Evolutionary conservation across 2,113 vertebrate genomes (phyloP), one percentile per base, ranked within the genome.

Genomic region (Hippopotamus amphibius): DNA sequence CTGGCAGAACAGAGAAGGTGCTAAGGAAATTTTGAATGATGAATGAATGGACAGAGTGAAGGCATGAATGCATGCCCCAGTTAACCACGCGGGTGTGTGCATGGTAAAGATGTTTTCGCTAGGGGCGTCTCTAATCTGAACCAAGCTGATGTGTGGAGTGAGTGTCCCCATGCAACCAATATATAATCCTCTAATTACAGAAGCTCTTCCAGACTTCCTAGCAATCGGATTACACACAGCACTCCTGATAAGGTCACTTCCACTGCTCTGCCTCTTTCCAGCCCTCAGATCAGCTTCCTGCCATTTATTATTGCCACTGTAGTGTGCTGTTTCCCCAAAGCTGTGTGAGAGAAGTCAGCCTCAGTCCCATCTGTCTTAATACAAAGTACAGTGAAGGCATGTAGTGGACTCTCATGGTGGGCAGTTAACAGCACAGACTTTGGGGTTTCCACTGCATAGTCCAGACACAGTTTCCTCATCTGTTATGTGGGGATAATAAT

Each of bases 121-220:
- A n/a, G 76, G 30, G 22, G 43, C 59, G 90, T 30, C 48, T 86
- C 69, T 93, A 53, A 69, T 89, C 59, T 66, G 74, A 90, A 63
- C 66, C 28, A 17, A 10, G 43, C 72, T 48, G 30, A 61, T 30
- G 30, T 48, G 55, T 41, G 53, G n/a, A 55, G 48, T 19, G 79
- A 68, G 43, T 59, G 19, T 63, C 24, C 89, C 74, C 10, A 43
- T 14, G 61, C 26, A 71, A 85, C 61, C 92, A 26, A 61, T 21
- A 83, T n/a, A 22, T 92, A 96, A 92, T 96, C 46, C 80, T 81
- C 86, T 53, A 72, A 95, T 90, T 96, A 96, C 90, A 95, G 63
- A n/a, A 90, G 46, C 69, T 85, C 53, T 89, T 66, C 15, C 22
- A 77, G 93, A 69, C 88, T 63, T 85, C 6, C 0, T 7, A 65